These are phyloP conservation scores for Ametastegia equiseti DNA, from an alignment of 2,888 invertebrate species.

Conservation along the genomic window DNA sequence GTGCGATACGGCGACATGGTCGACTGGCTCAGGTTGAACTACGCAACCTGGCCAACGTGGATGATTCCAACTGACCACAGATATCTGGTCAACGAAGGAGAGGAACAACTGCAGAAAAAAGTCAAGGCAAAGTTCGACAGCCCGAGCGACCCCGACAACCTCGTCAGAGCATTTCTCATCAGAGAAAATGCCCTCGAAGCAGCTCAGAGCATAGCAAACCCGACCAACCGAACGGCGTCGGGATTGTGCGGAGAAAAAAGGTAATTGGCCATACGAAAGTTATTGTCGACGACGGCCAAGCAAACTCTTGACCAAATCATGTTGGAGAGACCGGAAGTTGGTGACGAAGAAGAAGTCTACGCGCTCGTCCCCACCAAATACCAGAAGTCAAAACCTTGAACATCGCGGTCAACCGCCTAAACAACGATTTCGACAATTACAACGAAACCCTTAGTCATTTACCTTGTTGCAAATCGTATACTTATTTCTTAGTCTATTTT, in stretches of 20 bases:
- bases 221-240: background rate
- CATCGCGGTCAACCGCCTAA: too few relatives aligned
- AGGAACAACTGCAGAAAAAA: slow-evolving; percentile 36
- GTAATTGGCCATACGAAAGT: background rate
- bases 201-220: background rate
- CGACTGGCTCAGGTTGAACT: slow-evolving; percentile 51
- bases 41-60: slow-evolving; percentile 48
- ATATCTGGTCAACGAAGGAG: slow-evolving; percentile 45
- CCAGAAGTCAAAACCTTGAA: too few relatives aligned
- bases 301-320: background rate
- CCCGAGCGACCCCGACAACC: slow-evolving; percentile 29
- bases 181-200: background rate
- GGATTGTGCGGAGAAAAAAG: background rate
- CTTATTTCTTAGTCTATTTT: too few relatives aligned
- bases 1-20: slow-evolving; percentile 46
- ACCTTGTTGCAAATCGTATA: too few relatives aligned
- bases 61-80: slow-evolving; percentile 46
- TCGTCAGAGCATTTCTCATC: background rate
- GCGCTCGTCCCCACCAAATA: background rate
- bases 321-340: background rate
- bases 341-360: background rate
- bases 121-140: slow-evolving; percentile 30
- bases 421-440: too few relatives aligned
- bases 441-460: too few relatives aligned
- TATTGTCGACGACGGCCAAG: background rate